Evolutionary conservation across 2,797 vertebrate species (phyloP), one percentile per base, ranked within the genome.

Genomic region (Coracias cyanogaster): DNA sequence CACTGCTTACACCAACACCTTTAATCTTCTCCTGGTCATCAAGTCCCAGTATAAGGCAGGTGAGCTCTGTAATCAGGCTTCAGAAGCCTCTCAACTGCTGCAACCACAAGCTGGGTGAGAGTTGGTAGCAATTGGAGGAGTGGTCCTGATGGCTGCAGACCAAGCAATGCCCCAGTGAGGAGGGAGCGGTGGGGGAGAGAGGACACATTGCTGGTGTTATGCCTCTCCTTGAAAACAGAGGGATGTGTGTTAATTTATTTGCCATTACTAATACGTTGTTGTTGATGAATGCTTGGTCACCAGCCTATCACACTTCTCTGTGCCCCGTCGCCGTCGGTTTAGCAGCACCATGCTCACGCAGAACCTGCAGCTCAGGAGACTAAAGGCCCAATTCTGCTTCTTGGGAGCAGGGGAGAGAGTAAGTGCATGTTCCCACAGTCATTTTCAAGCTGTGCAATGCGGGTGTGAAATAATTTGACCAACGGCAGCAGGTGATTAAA

Each of bases 141-240:
- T 3, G n/a, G 26, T 15, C 43, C 51, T 9, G 19, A 19, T 1
- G 22, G 48, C 26, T 31, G n/a, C 46, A 6, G 39, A 8, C 20
- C 33, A 8, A 2, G 19, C 2, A 5, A 9, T 20, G 22, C 15
- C 8, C 2, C 48, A 2, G 31, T 1, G 0, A 31, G 43, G 41
- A 55, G 10, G 14, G 43, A 48, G 48, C 4, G 2, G 14, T 8
- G 14, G 48, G 48, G 37, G 28, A 33, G 7, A 33, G n/a, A 19
- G 62, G 33, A 14, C 49, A 25, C 70, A 3, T 2, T 7, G 10
- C 49, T 15, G 28, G n/a, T 12, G 2, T 60, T 19, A 10, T 7
- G 14, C 31, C 48, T 35, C 16, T 57, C 41, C 37, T 51, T 20
- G 43, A 18, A 52, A 83, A 29, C 33, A 60, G n/a, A 54, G 21